phyloP scores from a whole-genome alignment of 1,140 invertebrate species.

The Panagrolaimus sp. region DNA sequence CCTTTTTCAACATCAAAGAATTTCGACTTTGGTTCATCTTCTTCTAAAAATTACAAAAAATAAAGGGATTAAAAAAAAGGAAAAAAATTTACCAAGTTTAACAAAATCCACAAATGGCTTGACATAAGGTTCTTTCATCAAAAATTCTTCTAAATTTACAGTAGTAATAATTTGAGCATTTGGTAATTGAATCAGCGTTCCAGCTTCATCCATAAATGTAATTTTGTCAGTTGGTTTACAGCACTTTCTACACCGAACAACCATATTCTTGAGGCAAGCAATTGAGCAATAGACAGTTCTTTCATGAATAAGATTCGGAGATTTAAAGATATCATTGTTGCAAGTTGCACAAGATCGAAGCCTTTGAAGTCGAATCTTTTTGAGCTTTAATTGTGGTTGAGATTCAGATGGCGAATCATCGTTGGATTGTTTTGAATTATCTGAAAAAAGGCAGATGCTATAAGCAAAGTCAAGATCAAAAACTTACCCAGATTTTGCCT shows the following conservation, averaged over 20 bases:
- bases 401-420: too few species aligned
- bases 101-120: conserved; percentile 12
- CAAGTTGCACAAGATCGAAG: too few species aligned
- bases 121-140: background rate
- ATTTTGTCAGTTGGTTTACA: background rate
- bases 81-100: background rate
- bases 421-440: too few species aligned
- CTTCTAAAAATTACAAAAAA: too few species aligned
- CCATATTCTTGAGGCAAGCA: conserved; percentile 8
- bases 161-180: background rate
- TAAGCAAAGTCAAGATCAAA: too few species aligned
- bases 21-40: too few species aligned
- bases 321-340: too few species aligned
- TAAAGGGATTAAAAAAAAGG: background rate
- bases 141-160: background rate
- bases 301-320: too few species aligned
- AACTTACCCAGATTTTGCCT: too few species aligned
- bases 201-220: background rate
- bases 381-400: too few species aligned
- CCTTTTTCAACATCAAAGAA: conserved; percentile 2
- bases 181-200: background rate
- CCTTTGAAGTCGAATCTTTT: too few species aligned
- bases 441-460: too few species aligned
- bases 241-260: background rate
- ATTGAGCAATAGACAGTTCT: background rate